phyloP scores from a whole-genome alignment of 2,113 vertebrate genomes.

The Aldabrachelys gigantea region DNA sequence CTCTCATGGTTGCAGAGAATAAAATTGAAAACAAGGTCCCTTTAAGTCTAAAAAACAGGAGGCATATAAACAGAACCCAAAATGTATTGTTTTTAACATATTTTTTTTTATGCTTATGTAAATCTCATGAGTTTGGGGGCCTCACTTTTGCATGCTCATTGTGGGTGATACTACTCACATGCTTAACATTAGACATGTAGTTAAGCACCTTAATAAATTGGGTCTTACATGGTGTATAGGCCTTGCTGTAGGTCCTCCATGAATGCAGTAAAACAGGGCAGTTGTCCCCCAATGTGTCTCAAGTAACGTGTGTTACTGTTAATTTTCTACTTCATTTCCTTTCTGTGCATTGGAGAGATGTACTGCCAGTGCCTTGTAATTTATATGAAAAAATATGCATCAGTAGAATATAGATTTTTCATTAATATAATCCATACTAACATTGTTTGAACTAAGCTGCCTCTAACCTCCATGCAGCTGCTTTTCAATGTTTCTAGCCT shows the following conservation, averaged over 20 bases:
- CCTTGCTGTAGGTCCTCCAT: not conserved
- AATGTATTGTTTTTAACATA: not conserved
- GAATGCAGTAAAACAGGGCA: rapidly evolving
- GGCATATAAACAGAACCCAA: rapidly evolving
- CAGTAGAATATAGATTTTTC: not conserved
- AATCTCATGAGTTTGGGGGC: not conserved
- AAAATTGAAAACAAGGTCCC: not conserved
- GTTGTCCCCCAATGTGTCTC: not conserved
- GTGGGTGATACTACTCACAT: not conserved
- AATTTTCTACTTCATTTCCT: not conserved
- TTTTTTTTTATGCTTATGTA: not conserved
- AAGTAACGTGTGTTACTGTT: not conserved
- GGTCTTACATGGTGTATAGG: not conserved
- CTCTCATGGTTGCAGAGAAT: rapidly evolving
- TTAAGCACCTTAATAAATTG: not conserved
- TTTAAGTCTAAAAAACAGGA: not conserved
- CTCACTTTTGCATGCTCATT: not conserved
- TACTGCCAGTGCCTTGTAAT: not conserved
- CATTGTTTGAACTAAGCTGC: not conserved
- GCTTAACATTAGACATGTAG: not conserved
- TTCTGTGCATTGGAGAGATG: not conserved
- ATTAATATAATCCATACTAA: not conserved
- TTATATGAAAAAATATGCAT: not conserved
- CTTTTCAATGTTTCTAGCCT: not conserved
- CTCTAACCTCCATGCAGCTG: not conserved